A percentile compares a stretch with the other conserved stretches of the same genome.
phyloP scores from a whole-genome alignment of 1,140 invertebrate species.

The Ips typographus region DNA sequence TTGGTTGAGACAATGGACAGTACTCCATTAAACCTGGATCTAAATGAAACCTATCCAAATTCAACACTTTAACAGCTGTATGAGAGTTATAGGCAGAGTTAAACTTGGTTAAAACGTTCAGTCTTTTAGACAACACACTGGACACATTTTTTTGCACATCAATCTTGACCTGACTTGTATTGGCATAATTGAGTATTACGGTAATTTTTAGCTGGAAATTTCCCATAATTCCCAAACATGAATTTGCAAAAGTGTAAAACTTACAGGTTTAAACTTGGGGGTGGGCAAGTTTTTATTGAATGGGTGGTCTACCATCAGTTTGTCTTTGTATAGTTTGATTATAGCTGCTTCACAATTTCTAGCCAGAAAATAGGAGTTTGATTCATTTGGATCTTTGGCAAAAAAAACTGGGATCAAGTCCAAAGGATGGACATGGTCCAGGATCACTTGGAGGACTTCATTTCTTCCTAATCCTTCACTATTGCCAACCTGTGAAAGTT shows the following conservation, averaged over 20 bases:
- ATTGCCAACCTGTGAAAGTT: constrained; percentile 44
- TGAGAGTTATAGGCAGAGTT: too few species aligned
- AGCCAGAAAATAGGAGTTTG: constrained; percentile 52
- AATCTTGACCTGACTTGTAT: constrained; percentile 54
- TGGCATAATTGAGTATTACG: constrained; percentile 53
- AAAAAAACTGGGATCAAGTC: constrained; percentile 58
- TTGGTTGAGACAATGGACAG: constrained; percentile 55
- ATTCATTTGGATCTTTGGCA: constrained; percentile 47
- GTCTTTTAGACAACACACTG: constrained; percentile 51
- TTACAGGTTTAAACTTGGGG: constrained; percentile 34
- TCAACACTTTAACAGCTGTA: constrained; percentile 45
- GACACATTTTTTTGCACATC: constrained; percentile 54
- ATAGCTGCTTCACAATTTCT: constrained; percentile 57
- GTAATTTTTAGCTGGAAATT: constrained; percentile 51
- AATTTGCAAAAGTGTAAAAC: background rate
- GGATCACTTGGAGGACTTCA: constrained; percentile 53
- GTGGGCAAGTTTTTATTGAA: constrained; percentile 44
- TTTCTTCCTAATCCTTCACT: constrained; percentile 52
- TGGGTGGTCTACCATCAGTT: constrained; percentile 53
- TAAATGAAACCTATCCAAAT: constrained; percentile 54
- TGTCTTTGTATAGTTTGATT: constrained; percentile 54
- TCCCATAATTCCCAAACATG: constrained; percentile 17
- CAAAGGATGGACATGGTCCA: constrained; percentile 54
- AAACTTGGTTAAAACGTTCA: constrained; percentile 34
- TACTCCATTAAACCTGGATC: constrained; percentile 55